Evolutionary conservation across 2,113 vertebrate genomes (phyloP).

Genomic region (Nothobranchius kuhntae): DNA sequence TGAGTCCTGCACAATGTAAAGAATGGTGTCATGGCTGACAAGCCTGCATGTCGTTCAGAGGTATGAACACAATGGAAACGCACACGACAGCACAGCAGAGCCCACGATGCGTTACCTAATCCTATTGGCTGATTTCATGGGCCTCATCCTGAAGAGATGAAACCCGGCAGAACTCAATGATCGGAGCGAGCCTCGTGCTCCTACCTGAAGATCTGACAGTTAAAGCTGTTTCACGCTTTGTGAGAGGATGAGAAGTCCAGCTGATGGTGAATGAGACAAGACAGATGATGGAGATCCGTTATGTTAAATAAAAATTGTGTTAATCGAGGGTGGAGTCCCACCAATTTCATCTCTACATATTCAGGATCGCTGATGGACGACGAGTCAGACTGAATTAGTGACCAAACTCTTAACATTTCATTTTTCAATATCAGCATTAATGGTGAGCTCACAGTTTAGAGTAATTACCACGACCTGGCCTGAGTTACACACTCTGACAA

Average conservation of each 20-base stretch:
- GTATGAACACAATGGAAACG: constrained; percentile 45
- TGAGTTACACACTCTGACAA: background rate
- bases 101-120: constrained; percentile 78
- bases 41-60: constrained; percentile 21
- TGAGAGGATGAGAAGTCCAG: constrained; percentile 80
- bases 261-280: background rate
- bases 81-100: constrained; percentile 56
- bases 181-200: background rate
- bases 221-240: constrained; percentile 83
- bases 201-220: constrained; percentile 70
- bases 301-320: no score
- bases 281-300: no score
- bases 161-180: constrained; percentile 58
- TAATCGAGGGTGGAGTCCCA: no score
- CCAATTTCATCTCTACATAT: no score
- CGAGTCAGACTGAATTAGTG: background rate
- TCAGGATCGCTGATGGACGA: no score
- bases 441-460: background rate
- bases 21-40: constrained; percentile 37
- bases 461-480: background rate
- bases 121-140: constrained; percentile 77
- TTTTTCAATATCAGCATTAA: background rate
- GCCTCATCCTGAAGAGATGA: constrained; percentile 71
- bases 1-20: constrained; percentile 7
- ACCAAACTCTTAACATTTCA: background rate